A percentile compares a stretch with the other conserved stretches of the same genome.
phyloP scores from a whole-genome alignment of 2,797 vertebrate genomes.

The Sebastes minor region DNA sequence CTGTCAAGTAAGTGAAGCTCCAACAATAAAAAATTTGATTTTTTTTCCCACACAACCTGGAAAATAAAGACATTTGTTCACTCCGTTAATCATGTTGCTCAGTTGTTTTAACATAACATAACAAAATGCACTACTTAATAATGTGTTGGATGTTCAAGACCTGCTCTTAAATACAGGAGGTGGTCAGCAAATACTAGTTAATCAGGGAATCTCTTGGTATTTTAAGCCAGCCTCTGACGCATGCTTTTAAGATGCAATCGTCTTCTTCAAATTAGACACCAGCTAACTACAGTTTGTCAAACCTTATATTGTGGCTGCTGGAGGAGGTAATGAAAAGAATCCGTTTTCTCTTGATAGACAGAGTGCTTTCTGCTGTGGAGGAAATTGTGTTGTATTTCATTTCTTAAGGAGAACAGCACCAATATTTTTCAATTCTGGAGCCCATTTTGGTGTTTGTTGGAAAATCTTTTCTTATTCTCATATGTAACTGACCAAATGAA shows the following conservation, averaged over 20 bases:
- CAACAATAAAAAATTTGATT: background rate
- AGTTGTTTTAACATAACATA: background rate
- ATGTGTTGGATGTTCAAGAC: background rate
- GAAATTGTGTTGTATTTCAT: background rate
- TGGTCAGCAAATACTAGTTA: background rate
- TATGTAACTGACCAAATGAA: background rate
- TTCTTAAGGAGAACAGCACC: background rate
- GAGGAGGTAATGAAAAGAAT: background rate
- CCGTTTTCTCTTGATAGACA: background rate
- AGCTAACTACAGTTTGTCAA: background rate
- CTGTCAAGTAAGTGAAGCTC: slow-evolving; percentile 47
- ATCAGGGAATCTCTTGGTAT: slow-evolving; percentile 1
- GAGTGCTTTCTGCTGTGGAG: background rate
- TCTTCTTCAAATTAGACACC: background rate
- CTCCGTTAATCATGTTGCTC: background rate
- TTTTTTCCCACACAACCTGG: background rate
- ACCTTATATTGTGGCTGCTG: background rate
- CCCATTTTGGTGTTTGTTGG: background rate
- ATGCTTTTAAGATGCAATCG: background rate
- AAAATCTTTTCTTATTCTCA: background rate
- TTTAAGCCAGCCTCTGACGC: slow-evolving; percentile 11
- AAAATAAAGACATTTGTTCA: slow-evolving; percentile 9
- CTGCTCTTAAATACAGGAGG: background rate
- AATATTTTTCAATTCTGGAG: background rate
- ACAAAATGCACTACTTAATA: background rate